These are phyloP conservation scores for Chunga burmeisteri DNA, from an alignment of 2,113 vertebrate genomes.

Conservation along the genomic window DNA sequence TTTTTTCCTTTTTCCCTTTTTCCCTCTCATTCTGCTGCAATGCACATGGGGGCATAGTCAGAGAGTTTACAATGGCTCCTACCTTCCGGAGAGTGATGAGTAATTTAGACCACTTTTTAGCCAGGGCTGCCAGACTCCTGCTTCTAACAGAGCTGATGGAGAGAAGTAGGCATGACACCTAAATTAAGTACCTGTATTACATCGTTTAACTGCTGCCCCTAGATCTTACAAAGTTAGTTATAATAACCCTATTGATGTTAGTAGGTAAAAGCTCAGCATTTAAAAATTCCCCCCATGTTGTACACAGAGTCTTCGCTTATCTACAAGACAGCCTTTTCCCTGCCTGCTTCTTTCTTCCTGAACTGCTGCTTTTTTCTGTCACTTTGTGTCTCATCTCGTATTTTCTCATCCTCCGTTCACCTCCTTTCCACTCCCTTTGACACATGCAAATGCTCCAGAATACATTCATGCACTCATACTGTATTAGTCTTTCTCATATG, in stretches of 20 bases:
- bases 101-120: constrained; percentile 65
- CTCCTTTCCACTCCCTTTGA: constrained; percentile 30
- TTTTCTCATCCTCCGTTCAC: not conserved
- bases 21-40: constrained; percentile 39
- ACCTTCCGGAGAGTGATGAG: constrained; percentile 20
- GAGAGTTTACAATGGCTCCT: constrained; percentile 53
- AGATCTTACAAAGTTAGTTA: constrained; percentile 7
- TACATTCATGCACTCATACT: not conserved
- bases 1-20: not conserved
- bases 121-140: constrained; percentile 36
- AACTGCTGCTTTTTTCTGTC: not conserved
- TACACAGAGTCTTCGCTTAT: not conserved
- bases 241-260: constrained; percentile 8
- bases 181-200: constrained; percentile 29
- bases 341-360: not conserved
- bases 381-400: not conserved
- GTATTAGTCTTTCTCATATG: constrained; percentile 1
- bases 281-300: not conserved
- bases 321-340: not conserved
- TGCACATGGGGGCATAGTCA: constrained; percentile 2
- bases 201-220: constrained; percentile 4
- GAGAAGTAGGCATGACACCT: constrained; percentile 29
- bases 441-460: not conserved
- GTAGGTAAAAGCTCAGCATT: not conserved
- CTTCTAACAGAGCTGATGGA: not conserved